phyloP scores from a whole-genome alignment of 1,140 invertebrate species.

The Papilio helenus region DNA sequence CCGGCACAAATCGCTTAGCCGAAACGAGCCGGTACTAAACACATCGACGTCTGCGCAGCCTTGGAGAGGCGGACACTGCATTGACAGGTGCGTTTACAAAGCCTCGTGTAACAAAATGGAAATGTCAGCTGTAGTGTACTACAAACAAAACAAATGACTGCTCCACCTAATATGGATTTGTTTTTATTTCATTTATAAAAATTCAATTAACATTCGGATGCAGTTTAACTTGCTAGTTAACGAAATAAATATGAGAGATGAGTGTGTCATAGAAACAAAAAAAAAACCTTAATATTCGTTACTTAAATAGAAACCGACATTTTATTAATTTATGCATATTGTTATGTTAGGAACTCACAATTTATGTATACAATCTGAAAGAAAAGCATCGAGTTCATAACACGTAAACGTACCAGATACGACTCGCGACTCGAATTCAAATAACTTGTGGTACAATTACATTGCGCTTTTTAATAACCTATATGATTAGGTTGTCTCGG shows the following conservation, averaged over 20 bases:
- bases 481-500: conserved; percentile 46
- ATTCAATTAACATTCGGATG: too few species aligned
- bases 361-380: neutral
- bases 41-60: conserved; percentile 21
- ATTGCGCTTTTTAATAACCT: conserved; percentile 44
- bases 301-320: too few species aligned
- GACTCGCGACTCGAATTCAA: neutral
- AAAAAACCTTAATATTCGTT: too few species aligned
- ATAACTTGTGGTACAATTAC: conserved; percentile 41
- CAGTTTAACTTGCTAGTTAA: too few species aligned
- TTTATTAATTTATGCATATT: neutral
- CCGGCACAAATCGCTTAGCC: conserved; percentile 42
- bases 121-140: conserved; percentile 21
- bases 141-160: conserved; percentile 3
- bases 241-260: too few species aligned
- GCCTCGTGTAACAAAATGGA: conserved; percentile 18
- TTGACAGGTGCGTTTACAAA: conserved; percentile 27
- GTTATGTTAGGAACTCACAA: neutral
- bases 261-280: too few species aligned
- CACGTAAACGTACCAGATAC: neutral
- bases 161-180: neutral
- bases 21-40: conserved; percentile 50
- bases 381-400: neutral
- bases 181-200: neutral
- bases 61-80: conserved; percentile 12